Base-by-base conservation (phyloP, 2,113 vertebrate species). In the Phyllostomus discolor region DNA sequence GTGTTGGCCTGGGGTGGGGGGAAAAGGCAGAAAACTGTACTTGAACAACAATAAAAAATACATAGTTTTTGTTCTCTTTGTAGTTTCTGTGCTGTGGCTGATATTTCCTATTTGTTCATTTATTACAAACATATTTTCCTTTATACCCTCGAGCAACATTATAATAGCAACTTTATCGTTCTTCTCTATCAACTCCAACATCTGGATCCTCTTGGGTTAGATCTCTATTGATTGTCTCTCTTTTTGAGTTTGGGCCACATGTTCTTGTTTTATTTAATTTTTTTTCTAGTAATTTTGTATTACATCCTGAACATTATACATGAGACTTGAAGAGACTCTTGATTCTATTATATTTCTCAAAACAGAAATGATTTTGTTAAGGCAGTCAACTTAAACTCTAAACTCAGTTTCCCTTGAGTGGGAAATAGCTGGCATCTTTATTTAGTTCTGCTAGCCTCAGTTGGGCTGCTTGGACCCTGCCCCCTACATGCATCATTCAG, bases 231-330 rank as follows among this genome's bases (percentile, higher is more conserved):
- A 70, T 26, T 57, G 38, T 24, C 54, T 88, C 80, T 95, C 88
- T 35, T 81, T 50, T 76, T 96, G 50, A 95, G 33, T 94, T 92
- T 84, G 54, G 20, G 57, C 85, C 43, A 85, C n/a, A 26, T 88
- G 94, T 92, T 82, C 43, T 31, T 80, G n/a, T 82, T 76, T 75
- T 35, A 80, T 79, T 90, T 69, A 38, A 0, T 5, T 50, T 81
- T 81, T 75, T 86, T 52, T 54, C 66, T 72, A 78, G 86, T 57
- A 64, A 72, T 86, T 88, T 94, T 94, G 15, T 46, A 26, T 67
- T 82, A n/a, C 22, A 43, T 54, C 48, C 57, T 66, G 33, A 73
- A 76, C n/a, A 78, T 81, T 72, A 16, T 90, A 52, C 92, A 81
- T 50, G 38, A 95, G 85, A 54, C 73, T 69, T 64, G 59, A 69